These are phyloP conservation scores for Caenorhabditis brenneri DNA, from an alignment of 1,140 invertebrate genomes.

Conservation along the genomic window DNA sequence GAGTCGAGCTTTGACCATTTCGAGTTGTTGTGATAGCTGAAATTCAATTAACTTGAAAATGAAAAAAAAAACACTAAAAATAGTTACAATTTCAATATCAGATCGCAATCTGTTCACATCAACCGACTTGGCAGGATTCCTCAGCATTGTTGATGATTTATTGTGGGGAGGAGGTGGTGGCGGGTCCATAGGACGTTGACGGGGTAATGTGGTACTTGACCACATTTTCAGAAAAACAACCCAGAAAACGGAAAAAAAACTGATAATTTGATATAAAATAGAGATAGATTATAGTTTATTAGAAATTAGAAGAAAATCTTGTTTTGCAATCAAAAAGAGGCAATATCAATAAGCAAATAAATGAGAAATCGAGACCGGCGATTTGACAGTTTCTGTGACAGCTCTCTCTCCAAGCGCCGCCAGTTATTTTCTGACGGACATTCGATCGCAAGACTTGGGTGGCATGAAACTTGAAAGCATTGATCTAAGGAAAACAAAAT, in stretches of 20 bases:
- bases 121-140: conserved; percentile 2
- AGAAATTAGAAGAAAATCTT: neutral
- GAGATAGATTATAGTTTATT: conserved; percentile 8
- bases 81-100: conserved; percentile 44
- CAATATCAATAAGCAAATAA: conserved; percentile 33
- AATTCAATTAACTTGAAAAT: neutral
- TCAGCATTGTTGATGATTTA: neutral
- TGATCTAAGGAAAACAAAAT: neutral
- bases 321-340: conserved; percentile 13
- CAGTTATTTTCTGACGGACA: conserved; percentile 1
- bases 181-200: conserved; percentile 22
- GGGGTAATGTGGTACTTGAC: conserved; percentile 43
- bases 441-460: neutral
- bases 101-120: conserved; percentile 34
- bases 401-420: neutral
- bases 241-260: neutral
- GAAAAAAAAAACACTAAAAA: neutral
- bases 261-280: neutral
- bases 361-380: conserved; percentile 26
- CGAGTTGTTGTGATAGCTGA: conserved; percentile 41
- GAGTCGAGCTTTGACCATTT: conserved; percentile 40
- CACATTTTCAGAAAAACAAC: conserved; percentile 21
- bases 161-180: conserved; percentile 42
- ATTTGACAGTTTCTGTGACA: conserved; percentile 24
- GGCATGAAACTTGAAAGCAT: conserved; percentile 8